Conservation (phyloP, 2,888 invertebrate species). For the Anthoptus insignis region DNA sequence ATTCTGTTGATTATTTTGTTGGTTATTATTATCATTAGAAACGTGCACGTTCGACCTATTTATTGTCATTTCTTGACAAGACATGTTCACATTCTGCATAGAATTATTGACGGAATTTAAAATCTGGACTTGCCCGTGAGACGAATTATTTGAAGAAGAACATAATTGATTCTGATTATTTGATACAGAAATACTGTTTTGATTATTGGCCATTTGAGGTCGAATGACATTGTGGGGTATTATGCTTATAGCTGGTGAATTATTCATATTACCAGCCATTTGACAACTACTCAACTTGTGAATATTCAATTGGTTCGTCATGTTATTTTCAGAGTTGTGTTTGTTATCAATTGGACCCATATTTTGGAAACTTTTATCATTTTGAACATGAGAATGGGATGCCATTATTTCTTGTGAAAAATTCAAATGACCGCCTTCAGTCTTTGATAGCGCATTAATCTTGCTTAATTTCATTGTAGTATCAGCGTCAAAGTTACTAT, state of each 20-base stretch:
- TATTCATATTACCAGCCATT: slow-evolving; percentile 70
- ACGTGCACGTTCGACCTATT: slow-evolving; percentile 71
- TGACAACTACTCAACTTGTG: slow-evolving; percentile 81
- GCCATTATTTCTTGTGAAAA: slow-evolving; percentile 83
- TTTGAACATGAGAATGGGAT: slow-evolving; percentile 78
- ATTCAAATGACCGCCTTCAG: slow-evolving; percentile 81
- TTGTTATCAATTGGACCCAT: slow-evolving; percentile 75
- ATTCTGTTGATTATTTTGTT: slow-evolving; percentile 69
- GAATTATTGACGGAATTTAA: slow-evolving; percentile 76
- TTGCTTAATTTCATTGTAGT: slow-evolving; percentile 81
- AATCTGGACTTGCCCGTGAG: slow-evolving; percentile 76
- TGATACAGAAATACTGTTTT: slow-evolving; percentile 67
- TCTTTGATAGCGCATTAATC: slow-evolving; percentile 79
- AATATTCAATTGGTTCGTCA: slow-evolving; percentile 72
- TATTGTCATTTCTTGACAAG: slow-evolving; percentile 75
- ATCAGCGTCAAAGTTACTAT: slow-evolving; percentile 78
- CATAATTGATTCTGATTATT: slow-evolving; percentile 80
- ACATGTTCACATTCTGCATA: slow-evolving; percentile 75
- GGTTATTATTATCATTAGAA: slow-evolving; percentile 66
- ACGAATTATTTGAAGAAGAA: slow-evolving; percentile 67
- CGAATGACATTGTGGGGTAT: slow-evolving; percentile 78
- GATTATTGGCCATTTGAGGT: slow-evolving; percentile 71
- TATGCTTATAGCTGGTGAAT: slow-evolving; percentile 75
- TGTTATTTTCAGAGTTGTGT: slow-evolving; percentile 68
- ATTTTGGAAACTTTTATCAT: slow-evolving; percentile 79